Conservation (phyloP, 2,113 vertebrate genomes). For the Lathamus discolor region DNA sequence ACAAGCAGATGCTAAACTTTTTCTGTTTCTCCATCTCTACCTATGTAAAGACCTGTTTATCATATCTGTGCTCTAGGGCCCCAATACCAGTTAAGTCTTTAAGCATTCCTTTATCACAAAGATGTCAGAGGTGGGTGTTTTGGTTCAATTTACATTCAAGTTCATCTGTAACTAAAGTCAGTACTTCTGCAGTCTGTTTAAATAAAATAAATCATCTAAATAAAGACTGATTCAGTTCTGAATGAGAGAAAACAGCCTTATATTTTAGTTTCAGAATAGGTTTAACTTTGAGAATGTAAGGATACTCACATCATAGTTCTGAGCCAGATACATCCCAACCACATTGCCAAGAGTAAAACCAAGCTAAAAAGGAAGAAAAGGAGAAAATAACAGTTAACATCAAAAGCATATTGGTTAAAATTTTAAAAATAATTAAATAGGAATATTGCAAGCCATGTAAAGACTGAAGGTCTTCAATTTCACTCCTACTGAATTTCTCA, state of each 20-base stretch:
- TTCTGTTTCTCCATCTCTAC: background rate
- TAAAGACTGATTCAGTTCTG: background rate
- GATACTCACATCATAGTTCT: constrained; percentile 94
- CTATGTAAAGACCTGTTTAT: background rate
- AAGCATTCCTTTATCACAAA: background rate
- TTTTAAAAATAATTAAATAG: background rate
- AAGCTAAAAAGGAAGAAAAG: constrained; percentile 76
- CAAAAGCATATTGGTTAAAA: background rate
- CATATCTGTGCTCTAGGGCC: background rate
- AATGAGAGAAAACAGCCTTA: background rate
- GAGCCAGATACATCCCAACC: constrained; percentile 96
- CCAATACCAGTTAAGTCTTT: background rate
- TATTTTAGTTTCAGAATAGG: background rate
- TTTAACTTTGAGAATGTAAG: background rate
- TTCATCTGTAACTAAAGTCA: background rate
- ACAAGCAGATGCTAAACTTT: background rate
- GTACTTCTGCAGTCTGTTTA: background rate
- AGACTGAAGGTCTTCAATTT: background rate
- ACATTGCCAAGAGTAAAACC: constrained; percentile 95
- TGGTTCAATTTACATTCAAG: background rate
- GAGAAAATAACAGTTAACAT: background rate
- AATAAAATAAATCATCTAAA: background rate
- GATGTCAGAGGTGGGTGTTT: background rate
- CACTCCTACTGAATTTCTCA: background rate
- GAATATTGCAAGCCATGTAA: background rate